phyloP scores from a whole-genome alignment of 2,888 invertebrate species.

The Cryptus viduatorius region DNA sequence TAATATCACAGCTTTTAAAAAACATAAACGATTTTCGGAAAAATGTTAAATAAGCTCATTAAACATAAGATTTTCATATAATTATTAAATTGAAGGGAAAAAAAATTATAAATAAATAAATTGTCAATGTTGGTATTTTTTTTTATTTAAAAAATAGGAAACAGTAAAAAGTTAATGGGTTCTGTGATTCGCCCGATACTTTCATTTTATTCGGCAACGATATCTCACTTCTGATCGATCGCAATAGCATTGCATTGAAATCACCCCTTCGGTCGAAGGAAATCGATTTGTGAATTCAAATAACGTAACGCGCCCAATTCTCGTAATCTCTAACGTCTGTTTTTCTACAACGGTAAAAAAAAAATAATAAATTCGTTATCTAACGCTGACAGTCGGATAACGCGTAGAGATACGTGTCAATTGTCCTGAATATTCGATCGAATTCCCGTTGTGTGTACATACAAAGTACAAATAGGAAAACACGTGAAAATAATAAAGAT shows the following conservation, averaged over 20 bases:
- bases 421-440: background rate
- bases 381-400: background rate
- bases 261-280: background rate
- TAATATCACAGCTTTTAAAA: too few relatives aligned
- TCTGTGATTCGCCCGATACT: too few relatives aligned
- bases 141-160: too few relatives aligned
- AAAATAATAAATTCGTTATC: slow-evolving; percentile 1
- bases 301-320: background rate
- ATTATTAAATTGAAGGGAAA: too few relatives aligned
- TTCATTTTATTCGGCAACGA: background rate
- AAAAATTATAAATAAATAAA: too few relatives aligned
- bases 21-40: too few relatives aligned
- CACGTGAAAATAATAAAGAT: background rate
- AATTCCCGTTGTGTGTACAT: background rate
- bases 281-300: background rate
- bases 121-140: too few relatives aligned
- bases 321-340: background rate
- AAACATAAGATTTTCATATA: too few relatives aligned
- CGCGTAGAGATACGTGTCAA: background rate
- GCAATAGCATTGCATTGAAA: background rate
- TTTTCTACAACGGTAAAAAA: background rate
- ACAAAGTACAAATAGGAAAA: background rate
- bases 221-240: background rate
- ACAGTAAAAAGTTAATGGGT: too few relatives aligned
- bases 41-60: too few relatives aligned